These are phyloP conservation scores for Diploscapter pachys DNA, from an alignment of 1,140 invertebrate species.

Conservation along the genomic window DNA sequence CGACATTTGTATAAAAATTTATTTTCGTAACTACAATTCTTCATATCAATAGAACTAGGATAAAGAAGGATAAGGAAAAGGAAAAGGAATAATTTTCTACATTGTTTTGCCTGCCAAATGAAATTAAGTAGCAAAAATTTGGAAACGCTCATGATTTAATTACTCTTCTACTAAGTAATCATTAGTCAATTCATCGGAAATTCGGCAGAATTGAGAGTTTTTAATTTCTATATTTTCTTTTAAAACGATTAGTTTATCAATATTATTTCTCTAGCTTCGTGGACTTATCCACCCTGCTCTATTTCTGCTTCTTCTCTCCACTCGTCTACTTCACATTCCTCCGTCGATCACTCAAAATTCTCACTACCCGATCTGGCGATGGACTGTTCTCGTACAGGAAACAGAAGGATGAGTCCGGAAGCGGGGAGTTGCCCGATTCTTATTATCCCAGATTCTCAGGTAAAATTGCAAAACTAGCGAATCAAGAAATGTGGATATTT, in stretches of 20 bases:
- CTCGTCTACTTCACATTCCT: slow-evolving; percentile 35
- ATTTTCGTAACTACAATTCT: no score
- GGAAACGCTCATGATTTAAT: no score
- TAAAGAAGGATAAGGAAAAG: no score
- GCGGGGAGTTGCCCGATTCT: slow-evolving; percentile 19
- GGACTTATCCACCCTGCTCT: slow-evolving; percentile 22
- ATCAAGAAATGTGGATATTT: slow-evolving; percentile 13
- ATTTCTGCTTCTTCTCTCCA: slow-evolving; percentile 22
- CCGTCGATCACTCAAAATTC: slow-evolving; percentile 14
- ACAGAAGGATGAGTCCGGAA: slow-evolving; percentile 31
- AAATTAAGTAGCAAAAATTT: no score
- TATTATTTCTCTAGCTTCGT: slow-evolving; percentile 17
- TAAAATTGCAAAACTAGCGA: background rate
- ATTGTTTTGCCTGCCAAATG: no score
- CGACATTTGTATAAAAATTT: no score
- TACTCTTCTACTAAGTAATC: background rate
- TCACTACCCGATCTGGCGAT: slow-evolving; percentile 11
- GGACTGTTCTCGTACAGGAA: slow-evolving; percentile 32
- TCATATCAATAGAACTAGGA: no score
- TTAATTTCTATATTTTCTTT: no score
- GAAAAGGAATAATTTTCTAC: no score
- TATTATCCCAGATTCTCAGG: slow-evolving; percentile 33
- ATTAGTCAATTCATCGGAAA: slow-evolving; percentile 1
- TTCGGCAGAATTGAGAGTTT: no score
- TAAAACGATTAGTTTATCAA: background rate